Base-by-base conservation (phyloP, 2,888 invertebrate genomes). In the Caenorhabditis sp. region DNA sequence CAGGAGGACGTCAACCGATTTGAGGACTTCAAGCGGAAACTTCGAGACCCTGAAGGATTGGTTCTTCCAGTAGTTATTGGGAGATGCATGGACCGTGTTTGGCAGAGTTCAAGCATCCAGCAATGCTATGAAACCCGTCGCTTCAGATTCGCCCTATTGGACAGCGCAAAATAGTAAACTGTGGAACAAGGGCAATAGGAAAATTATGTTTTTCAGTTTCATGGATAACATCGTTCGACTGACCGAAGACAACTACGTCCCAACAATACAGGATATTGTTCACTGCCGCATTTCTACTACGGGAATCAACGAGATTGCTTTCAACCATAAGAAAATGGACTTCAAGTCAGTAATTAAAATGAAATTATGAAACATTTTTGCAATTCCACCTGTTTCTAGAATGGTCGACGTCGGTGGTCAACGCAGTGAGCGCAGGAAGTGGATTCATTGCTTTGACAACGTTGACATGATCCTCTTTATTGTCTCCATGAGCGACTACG, bases 241-340 rank as follows among this genome's bases (percentile, higher is more conserved):
- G 1, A 81, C 85, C 0, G 87, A 84, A 28, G 82, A 83, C 28
- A 76, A 71, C 32, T 89, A 87, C 55, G 67, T 81, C 9, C 89
- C 89, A 13, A 88, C 84, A 8, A 77, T 80, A n/a, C 87, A 87
- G 40, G 89, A 89, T 64, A 87, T 89, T 53, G 80, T 89, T 15
- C 95, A 85, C 26, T 87, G 88, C 58, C 78, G 88, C 4, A 81
- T 82, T 55, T 80, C 85, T 0, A 88, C 88, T 0, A 84, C 82
- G 0, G 88, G 88, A 26, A 87, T 87, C 26, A 82, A 82, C 26
- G 84, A 87, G 26, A 74, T 88, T 13, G 74, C 68, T 0, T 88
- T 88, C 61, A 71, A 61, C 15, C 81, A 86, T 47, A 87, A 86
- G 37, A 79, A 82, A 22, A 79, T 88, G 65, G 74, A 78, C n/a